Percentiles rank a stretch among this genome's conserved stretches.
Evolutionary conservation across 2,797 vertebrate genomes (phyloP).

Genomic region (Potorous gilbertii): DNA sequence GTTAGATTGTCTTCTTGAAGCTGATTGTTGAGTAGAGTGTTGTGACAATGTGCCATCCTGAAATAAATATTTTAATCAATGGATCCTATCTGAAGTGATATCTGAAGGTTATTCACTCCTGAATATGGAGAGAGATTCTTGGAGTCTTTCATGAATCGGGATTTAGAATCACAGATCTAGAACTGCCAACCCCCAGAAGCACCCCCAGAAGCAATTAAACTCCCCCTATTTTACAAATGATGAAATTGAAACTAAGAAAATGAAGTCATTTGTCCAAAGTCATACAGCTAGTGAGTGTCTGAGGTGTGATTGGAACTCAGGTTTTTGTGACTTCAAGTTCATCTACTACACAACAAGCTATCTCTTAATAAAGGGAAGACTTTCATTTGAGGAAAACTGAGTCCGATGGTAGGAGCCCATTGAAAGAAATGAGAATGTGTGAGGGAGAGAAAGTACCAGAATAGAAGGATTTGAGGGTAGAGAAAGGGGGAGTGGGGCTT

Average conservation of each 20-base stretch:
- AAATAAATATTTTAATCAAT: conserved; percentile 78
- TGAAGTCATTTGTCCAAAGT: background rate
- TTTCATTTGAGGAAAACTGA: background rate
- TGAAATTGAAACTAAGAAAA: background rate
- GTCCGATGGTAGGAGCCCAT: background rate
- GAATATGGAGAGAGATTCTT: conserved; percentile 53
- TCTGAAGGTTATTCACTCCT: conserved; percentile 69
- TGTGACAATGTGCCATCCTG: conserved; percentile 71
- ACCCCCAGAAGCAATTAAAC: background rate
- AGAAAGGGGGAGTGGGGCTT: background rate
- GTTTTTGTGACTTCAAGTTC: background rate
- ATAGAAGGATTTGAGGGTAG: background rate
- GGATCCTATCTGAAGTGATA: conserved; percentile 72
- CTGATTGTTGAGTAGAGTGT: conserved; percentile 53
- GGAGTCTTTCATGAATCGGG: background rate
- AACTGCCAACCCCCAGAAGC: background rate
- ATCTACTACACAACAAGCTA: background rate
- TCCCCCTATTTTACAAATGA: background rate
- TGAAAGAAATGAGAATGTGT: background rate
- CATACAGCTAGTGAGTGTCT: background rate
- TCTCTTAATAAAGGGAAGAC: background rate
- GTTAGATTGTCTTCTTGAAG: background rate
- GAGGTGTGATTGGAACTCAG: background rate
- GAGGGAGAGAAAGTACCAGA: background rate
- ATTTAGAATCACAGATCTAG: background rate